Conservation (phyloP, 53 echinoderm and acorn worm species). For the Luidia sarsii region DNA sequence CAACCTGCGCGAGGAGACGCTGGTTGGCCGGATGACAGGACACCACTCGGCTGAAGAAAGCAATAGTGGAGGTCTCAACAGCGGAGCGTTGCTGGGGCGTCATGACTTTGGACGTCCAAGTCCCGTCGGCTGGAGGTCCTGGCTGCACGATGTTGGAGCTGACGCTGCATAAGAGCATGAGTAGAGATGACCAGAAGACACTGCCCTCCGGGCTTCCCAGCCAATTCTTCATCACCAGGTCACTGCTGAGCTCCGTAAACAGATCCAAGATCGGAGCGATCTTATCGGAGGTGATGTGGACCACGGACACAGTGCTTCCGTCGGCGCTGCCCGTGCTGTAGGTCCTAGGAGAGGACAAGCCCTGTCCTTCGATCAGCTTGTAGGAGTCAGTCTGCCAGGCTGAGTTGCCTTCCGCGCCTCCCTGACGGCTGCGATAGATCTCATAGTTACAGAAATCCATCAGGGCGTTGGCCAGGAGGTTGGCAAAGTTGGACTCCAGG, state of each 20-base stretch:
- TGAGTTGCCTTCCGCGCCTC: background rate
- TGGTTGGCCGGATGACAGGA: slow-evolving; percentile 88
- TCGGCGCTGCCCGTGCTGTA: slow-evolving; percentile 69
- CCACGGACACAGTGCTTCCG: slow-evolving; percentile 64
- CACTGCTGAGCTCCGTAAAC: slow-evolving; percentile 80
- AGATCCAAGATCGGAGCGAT: slow-evolving; percentile 93
- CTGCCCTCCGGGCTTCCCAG: slow-evolving; percentile 85
- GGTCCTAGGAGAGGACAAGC: slow-evolving; percentile 71
- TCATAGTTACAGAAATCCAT: slow-evolving; percentile 91
- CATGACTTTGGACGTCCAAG: slow-evolving; percentile 63
- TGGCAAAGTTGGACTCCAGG: slow-evolving; percentile 81
- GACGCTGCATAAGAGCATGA: slow-evolving; percentile 87
- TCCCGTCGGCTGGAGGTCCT: background rate
- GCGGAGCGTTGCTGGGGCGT: slow-evolving; percentile 77
- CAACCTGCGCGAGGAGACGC: slow-evolving; percentile 86
- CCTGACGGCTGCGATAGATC: slow-evolving; percentile 40
- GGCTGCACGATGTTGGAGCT: slow-evolving; percentile 62
- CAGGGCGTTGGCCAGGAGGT: slow-evolving; percentile 80
- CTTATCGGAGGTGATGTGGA: slow-evolving; percentile 87
- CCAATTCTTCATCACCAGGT: slow-evolving; percentile 92
- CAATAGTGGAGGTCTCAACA: slow-evolving; percentile 86
- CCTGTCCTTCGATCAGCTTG: slow-evolving; percentile 68
- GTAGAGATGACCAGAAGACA: slow-evolving; percentile 90
- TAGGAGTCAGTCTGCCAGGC: slow-evolving; percentile 78
- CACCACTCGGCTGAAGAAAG: slow-evolving; percentile 86